Percentiles rank a stretch among this genome's conserved stretches.
These are phyloP conservation scores for Centropyge bicolor DNA, from an alignment of 2,797 vertebrate species.

Conservation along the genomic window DNA sequence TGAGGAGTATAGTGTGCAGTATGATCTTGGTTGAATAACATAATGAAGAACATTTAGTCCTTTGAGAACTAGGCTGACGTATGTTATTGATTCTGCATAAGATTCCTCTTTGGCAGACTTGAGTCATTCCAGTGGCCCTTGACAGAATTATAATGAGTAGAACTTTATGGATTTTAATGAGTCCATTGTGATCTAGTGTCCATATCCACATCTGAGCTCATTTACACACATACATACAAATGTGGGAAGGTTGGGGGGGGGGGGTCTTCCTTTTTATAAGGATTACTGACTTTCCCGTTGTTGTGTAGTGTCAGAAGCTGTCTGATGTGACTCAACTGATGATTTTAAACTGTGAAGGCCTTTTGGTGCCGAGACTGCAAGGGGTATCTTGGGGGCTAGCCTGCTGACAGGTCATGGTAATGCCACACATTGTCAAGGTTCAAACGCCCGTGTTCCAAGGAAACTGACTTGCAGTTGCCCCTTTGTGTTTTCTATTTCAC, in stretches of 20 bases:
- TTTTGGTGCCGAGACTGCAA: conserved; percentile 18
- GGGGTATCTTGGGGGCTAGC: conserved; percentile 23
- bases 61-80: conserved; percentile 2
- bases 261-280: conserved; percentile 16
- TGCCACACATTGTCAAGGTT: conserved; percentile 44
- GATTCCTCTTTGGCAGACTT: conserved; percentile 30
- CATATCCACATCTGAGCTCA: conserved; percentile 19
- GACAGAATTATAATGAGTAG: conserved; percentile 36
- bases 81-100: conserved; percentile 53
- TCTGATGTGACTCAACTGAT: conserved; percentile 15
- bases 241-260: not conserved
- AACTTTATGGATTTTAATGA: conserved; percentile 46
- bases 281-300: not conserved
- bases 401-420: conserved; percentile 34
- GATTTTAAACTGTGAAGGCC: conserved; percentile 16
- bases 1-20: not conserved
- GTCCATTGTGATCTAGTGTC: conserved; percentile 30
- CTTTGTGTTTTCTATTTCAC: conserved; percentile 21
- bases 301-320: conserved; percentile 15
- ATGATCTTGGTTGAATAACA: conserved; percentile 19
- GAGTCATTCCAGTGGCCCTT: conserved; percentile 37
- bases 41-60: conserved; percentile 27
- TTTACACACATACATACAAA: conserved; percentile 9
- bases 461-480: conserved; percentile 30
- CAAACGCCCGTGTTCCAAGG: conserved; percentile 12